Evolutionary conservation across 1,140 invertebrate genomes (phyloP).

Genomic region (Hylaeus anthracinus): DNA sequence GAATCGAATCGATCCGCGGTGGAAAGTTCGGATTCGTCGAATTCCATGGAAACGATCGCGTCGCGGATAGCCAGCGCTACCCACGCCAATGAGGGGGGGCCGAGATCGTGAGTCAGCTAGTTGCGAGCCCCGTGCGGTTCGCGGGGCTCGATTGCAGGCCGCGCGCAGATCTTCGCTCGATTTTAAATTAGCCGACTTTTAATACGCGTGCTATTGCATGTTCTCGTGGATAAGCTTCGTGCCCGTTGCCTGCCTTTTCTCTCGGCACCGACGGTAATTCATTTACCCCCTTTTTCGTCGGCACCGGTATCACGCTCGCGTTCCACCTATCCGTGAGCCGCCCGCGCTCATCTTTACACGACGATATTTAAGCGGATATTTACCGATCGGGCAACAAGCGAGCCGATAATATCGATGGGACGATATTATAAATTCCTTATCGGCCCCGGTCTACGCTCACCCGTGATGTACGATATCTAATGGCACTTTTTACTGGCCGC

Average conservation of each 20-base stretch:
- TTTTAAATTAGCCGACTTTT: conserved; percentile 74
- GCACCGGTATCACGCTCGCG: conserved; percentile 6
- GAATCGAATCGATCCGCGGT: conserved; percentile 25
- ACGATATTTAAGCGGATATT: conserved; percentile 62
- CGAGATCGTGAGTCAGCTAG: conserved; percentile 68
- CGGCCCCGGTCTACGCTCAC: conserved; percentile 27
- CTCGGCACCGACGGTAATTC: conserved; percentile 61
- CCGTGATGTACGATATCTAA: conserved; percentile 46
- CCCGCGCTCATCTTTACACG: conserved; percentile 51
- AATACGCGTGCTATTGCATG: conserved; percentile 71
- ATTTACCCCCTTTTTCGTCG: conserved; percentile 61
- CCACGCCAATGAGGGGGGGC: conserved; percentile 55
- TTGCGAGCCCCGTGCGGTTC: conserved; percentile 44
- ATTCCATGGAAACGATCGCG: conserved; percentile 37
- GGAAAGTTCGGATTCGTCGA: conserved; percentile 32
- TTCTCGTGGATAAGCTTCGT: conserved; percentile 69
- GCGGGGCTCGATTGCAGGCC: conserved; percentile 51
- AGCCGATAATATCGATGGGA: conserved; percentile 52
- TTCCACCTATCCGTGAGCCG: neutral
- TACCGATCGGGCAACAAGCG: conserved; percentile 54
- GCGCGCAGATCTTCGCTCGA: conserved; percentile 70
- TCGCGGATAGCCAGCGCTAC: conserved; percentile 50
- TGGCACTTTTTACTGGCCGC: conserved; percentile 21
- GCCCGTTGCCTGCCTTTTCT: conserved; percentile 60
- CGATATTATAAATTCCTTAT: conserved; percentile 61